Base-by-base conservation (phyloP, 2,113 vertebrate species). In the Ptyas mucosa region DNA sequence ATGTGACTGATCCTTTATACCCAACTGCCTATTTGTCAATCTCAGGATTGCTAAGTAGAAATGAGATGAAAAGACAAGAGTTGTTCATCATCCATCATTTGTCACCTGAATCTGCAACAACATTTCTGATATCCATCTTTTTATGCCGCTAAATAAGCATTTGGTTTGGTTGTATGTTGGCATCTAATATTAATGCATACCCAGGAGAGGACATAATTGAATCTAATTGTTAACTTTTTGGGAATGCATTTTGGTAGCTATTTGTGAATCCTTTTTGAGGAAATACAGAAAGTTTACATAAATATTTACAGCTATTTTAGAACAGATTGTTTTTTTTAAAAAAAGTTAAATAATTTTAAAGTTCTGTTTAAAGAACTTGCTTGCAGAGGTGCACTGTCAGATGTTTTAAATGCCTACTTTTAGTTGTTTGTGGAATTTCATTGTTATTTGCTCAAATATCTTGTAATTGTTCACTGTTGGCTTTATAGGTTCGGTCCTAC, bases 301-400 rank as follows among this genome's bases (percentile, higher is more conserved):
- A 97, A 96, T 95, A 96, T 96, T 29, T 95, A 95, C 96, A 97
- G 97, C 94, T 97, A 97, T 97, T 97, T 98, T 98, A 96, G 96
- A 97, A 97, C 96, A 96, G 95, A 95, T 26, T 97, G 96, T n/a
- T 64, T 89, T 97, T 97, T 98, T 98, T 97, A 69, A 95, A 85
- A 97, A 97, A 97, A 96, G 95, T 95, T 96, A 97, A 96, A 96
- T 97, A 96, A 96, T 95, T 93, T 97, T 97, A 96, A 81, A 97
- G 99, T 99, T 99, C 98, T 99, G 98, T 99, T 99, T 98, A 98
- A 99, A 99, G 98, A 99, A 98, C 99, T 98, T 96, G 97, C 94
- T 98, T 95, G 98, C 96, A 98, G 96, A 98, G 96, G 98, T 97
- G 97, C 98, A 98, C 98, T 98, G 98, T 97, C 96, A 96, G 96